Evolutionary conservation across 2,888 invertebrate genomes (phyloP).

Genomic region (Sipha maydis): DNA sequence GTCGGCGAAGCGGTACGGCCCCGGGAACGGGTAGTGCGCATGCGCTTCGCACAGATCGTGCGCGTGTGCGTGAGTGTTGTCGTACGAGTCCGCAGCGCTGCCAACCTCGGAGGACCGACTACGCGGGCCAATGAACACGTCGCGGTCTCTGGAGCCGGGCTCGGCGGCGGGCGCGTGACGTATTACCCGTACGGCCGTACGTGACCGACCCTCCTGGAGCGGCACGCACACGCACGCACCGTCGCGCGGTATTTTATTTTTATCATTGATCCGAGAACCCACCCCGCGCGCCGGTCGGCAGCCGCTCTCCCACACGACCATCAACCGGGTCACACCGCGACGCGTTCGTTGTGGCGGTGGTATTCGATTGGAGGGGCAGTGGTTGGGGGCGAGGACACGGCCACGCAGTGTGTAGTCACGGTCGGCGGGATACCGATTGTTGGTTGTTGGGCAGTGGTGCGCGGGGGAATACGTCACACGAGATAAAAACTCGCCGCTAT

Average conservation of each 20-base stretch:
- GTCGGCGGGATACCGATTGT: neutral
- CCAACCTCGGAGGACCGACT: slow-evolving; percentile 39
- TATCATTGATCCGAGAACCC: slow-evolving; percentile 57
- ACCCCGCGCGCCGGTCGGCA: neutral
- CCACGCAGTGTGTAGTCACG: neutral
- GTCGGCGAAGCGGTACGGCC: slow-evolving; percentile 17
- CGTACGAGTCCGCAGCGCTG: slow-evolving; percentile 38
- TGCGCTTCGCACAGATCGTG: neutral
- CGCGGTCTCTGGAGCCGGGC: neutral
- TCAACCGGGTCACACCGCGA: slow-evolving; percentile 31
- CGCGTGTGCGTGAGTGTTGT: slow-evolving; percentile 1
- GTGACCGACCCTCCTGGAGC: slow-evolving; percentile 35
- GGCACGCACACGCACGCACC: slow-evolving; percentile 11
- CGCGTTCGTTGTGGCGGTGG: neutral
- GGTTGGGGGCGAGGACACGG: slow-evolving; percentile 24
- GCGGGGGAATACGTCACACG: slow-evolving; percentile 48
- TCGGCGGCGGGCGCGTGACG: slow-evolving; percentile 39
- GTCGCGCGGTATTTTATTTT: slow-evolving; percentile 44
- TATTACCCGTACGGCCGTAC: slow-evolving; percentile 31
- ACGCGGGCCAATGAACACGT: slow-evolving; percentile 37
- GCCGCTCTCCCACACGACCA: neutral
- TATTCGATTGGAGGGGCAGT: neutral
- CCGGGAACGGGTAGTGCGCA: slow-evolving; percentile 19
- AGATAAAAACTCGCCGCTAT: slow-evolving; percentile 41
- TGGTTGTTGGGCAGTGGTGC: neutral